These are phyloP conservation scores for Charaxes varanes DNA, from an alignment of 1,140 invertebrate genomes.

Conservation along the genomic window DNA sequence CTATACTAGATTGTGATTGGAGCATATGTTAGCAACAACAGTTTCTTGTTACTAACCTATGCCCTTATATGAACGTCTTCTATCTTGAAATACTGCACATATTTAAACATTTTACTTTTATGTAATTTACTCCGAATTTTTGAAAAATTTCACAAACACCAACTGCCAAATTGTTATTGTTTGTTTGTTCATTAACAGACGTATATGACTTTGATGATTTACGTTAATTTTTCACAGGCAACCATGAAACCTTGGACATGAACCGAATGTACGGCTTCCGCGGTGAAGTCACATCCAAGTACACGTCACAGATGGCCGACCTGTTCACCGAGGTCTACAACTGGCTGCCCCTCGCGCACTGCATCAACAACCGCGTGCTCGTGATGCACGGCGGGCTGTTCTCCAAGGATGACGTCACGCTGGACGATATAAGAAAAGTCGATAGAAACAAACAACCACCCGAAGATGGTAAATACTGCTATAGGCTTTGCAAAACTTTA, in stretches of 20 bases:
- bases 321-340: conserved; percentile 99
- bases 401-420: conserved; percentile 89
- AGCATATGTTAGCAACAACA: too few species aligned
- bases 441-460: conserved; percentile 97
- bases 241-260: conserved; percentile 98
- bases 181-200: too few species aligned
- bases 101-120: too few species aligned
- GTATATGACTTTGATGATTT: too few species aligned
- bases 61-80: too few species aligned
- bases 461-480: conserved; percentile 88
- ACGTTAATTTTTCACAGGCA: conserved; percentile 85
- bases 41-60: too few species aligned
- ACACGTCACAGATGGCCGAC: conserved; percentile 94
- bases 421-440: conserved; percentile 92
- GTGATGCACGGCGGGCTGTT: conserved; percentile 98
- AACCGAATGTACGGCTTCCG: conserved; percentile 99
- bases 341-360: conserved; percentile 96
- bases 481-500: too few species aligned
- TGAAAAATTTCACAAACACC: too few species aligned
- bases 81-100: too few species aligned
- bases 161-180: too few species aligned
- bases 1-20: too few species aligned
- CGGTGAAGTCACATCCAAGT: conserved; percentile 98
- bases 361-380: conserved; percentile 93
- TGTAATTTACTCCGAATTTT: too few species aligned